Evolutionary conservation across 1,140 invertebrate species (phyloP), one percentile per base, ranked within the genome.

Genomic region (Metaphire vulgaris): DNA sequence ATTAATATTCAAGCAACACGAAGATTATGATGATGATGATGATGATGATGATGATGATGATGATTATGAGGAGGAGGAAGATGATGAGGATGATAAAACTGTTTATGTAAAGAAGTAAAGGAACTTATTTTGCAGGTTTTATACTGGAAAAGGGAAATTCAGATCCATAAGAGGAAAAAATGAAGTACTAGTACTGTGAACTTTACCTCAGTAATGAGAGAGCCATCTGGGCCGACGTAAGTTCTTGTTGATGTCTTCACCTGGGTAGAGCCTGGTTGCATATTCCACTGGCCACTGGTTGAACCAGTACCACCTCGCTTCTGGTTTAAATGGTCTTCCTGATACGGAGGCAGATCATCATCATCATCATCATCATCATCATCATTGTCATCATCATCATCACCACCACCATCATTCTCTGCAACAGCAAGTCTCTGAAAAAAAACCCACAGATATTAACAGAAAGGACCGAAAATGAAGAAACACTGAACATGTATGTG

Each of bases 171-270:
- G n/a, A 56, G 41, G 6, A 56, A 56, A 56, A 56, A 56, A 56
- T 56, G 6, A 6, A 56, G 6, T 12, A 56, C 6, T 56, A 56
- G 21, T 56, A 6, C 41, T 56, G 41, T 12, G 6, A 6, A 12
- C 6, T 56, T 56, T 33, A 73, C 72, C 72, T 73, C 72, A 14
- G 72, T 73, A 34, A 73, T 41, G 32, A 33, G 33, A 16, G 72
- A 15, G 32, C 72, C 72, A 26, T 73, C 72, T 2, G 72, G 26
- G 0, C 31, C 28, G 26, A 29, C 34, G 33, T 73, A 73, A 34
- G 32, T 73, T 69, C 30, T 69, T 6, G 67, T 56, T 56, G 41
- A 56, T 12, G 41, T 56, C 41, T 56, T 56, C 6, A 56, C 41
- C 41, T 56, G 41, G 21, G 41, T 12, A 56, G 6, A 12, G 6